Evolutionary conservation across 2,888 invertebrate genomes (phyloP).

Genomic region (Tyria jacobaeae): DNA sequence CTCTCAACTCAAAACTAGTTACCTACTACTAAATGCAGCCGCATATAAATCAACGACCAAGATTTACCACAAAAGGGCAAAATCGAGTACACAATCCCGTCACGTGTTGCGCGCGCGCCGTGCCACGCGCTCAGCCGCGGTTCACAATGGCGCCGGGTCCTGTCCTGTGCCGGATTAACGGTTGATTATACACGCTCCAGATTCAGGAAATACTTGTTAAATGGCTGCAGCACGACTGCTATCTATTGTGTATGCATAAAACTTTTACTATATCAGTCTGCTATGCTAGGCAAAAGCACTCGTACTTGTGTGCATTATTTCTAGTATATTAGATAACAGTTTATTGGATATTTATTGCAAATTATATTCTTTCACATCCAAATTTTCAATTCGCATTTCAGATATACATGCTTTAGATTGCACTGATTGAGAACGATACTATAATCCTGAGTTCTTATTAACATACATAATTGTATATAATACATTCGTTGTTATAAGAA

Average conservation of each 20-base stretch:
- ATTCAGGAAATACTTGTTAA: constrained; percentile 77
- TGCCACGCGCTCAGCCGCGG: constrained; percentile 75
- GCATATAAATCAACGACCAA: constrained; percentile 56
- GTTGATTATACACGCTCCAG: constrained; percentile 84
- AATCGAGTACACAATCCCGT: constrained; percentile 73
- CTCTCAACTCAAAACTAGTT: constrained; percentile 33
- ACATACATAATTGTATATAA: no score
- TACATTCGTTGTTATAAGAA: background rate
- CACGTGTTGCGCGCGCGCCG: constrained; percentile 82
- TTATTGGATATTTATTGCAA: background rate
- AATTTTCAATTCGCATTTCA: no score
- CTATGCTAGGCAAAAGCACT: background rate
- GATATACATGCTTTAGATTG: no score
- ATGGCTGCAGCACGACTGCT: constrained; percentile 67
- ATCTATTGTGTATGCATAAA: constrained; percentile 61
- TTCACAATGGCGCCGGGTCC: constrained; percentile 61
- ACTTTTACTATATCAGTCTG: background rate
- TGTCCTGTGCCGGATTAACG: constrained; percentile 81
- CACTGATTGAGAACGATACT: no score
- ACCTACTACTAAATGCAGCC: constrained; percentile 41
- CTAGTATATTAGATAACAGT: background rate
- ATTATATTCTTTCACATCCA: background rate
- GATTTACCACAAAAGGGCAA: constrained; percentile 76
- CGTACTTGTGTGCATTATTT: background rate
- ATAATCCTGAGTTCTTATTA: no score